phyloP scores from a whole-genome alignment of 2,888 invertebrate genomes.

The Tryphoninae sp. region DNA sequence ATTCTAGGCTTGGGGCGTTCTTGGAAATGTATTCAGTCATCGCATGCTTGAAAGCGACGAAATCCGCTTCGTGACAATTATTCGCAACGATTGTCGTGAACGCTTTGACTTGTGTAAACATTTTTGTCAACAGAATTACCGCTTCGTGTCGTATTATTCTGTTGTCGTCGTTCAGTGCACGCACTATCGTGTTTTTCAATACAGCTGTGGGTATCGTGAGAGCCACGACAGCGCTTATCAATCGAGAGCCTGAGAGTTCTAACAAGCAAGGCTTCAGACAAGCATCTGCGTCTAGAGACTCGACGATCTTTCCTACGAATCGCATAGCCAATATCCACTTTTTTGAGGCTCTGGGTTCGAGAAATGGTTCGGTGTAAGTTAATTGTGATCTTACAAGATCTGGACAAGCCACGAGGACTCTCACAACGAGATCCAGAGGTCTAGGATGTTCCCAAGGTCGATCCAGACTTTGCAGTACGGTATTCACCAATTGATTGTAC shows the following conservation, averaged over 20 bases:
- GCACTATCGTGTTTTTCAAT: conserved; percentile 79
- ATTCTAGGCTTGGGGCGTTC: conserved; percentile 78
- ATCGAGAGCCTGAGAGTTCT: conserved; percentile 82
- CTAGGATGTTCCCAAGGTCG: conserved; percentile 87
- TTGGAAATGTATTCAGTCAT: conserved; percentile 70
- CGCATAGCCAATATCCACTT: conserved; percentile 77
- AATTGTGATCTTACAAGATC: conserved; percentile 87
- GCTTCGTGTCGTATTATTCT: conserved; percentile 77
- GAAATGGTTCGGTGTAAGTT: conserved; percentile 83
- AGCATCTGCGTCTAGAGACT: conserved; percentile 70
- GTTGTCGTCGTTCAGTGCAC: conserved; percentile 70
- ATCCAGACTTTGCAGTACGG: conserved; percentile 86
- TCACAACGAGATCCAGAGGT: conserved; percentile 85
- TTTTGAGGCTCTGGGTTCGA: conserved; percentile 83
- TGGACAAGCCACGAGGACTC: conserved; percentile 87
- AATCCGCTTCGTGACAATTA: conserved; percentile 62
- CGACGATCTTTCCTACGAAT: conserved; percentile 76
- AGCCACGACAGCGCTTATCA: conserved; percentile 82
- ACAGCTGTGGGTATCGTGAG: conserved; percentile 82
- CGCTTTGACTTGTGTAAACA: conserved; percentile 81
- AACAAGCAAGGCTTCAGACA: conserved; percentile 82
- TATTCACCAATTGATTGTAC: conserved; percentile 85
- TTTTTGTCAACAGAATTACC: conserved; percentile 78
- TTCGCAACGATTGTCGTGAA: conserved; percentile 70
- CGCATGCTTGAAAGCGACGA: conserved; percentile 59